Evolutionary conservation across 2,797 vertebrate species (phyloP), one percentile per base, ranked within the genome.

Genomic region (Simalia tracyae): DNA sequence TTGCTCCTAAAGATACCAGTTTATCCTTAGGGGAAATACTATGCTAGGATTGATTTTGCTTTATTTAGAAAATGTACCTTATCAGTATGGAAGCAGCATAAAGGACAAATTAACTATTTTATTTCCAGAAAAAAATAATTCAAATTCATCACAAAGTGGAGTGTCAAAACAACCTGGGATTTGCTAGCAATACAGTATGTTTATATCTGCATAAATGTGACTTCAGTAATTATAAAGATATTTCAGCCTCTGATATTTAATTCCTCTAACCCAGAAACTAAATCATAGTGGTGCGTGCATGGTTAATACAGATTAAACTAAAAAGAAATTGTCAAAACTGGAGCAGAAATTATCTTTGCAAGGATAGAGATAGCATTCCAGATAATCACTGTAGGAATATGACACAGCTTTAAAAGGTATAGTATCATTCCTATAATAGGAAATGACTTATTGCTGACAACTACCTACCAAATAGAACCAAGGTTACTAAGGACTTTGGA

Each of bases 31-130:
- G 36, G 89, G 68, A 63, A 68, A 81, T 64, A 5, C 8, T 76
- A 61, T 86, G 84, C 84, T 87, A 87, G 46, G 57, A 81, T 81
- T 86, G 50, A 90, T 90, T 90, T 90, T 92, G 59, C 84, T 90
- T 92, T 92, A 86, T 92, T 92, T 92, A 76, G 84, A 90, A 92
- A 92, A 42, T 87, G 84, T 87, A 54, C 59, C 46, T 54, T 72
- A 68, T 89, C 72, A 86, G 14, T 86, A 72, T 90, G 84, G 42
- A 86, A 92, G 68, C 31, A 26, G 15, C 31, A 87, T 87, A 64
- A 87, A 66, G 46, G 42, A 64, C n/a, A 87, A 24, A 84, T 90
- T 81, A 66, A 56, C 56, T 46, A 64, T 36, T 81, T 57, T 60
- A 42, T 68, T 89, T 85, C 50, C 61, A 57, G 26, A 2, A 5